phyloP scores from a whole-genome alignment of 2,113 vertebrate genomes.

The Oryzias melastigma region DNA sequence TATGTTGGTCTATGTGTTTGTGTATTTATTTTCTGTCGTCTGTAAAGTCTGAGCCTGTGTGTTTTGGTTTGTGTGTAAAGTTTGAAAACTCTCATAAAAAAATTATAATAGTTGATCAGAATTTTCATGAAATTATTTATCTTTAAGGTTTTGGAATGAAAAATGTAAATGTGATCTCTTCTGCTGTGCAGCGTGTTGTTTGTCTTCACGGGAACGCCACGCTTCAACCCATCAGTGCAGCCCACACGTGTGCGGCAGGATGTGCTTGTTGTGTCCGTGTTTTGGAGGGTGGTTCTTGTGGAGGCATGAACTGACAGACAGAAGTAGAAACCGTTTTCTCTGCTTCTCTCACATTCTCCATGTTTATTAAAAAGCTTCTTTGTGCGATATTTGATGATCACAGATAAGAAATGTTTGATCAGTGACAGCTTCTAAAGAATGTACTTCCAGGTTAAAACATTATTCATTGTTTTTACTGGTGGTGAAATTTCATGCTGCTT shows the following conservation, averaged over 20 bases:
- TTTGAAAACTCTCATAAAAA: too few species aligned
- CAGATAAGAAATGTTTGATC: conserved; percentile 41
- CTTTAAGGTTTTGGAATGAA: too few species aligned
- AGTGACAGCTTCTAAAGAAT: conserved; percentile 14
- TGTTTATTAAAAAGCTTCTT: conserved; percentile 53
- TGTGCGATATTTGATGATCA: conserved; percentile 49
- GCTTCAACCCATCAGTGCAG: conserved; percentile 29
- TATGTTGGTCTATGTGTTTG: too few species aligned
- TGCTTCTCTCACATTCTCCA: conserved; percentile 3
- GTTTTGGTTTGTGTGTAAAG: too few species aligned
- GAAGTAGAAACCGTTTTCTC: conserved; percentile 47
- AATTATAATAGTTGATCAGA: too few species aligned
- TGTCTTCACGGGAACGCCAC: conserved; percentile 27
- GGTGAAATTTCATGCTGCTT: conserved; percentile 43
- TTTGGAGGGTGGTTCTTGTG: neutral
- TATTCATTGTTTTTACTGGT: conserved; percentile 59
- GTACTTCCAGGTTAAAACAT: conserved; percentile 22
- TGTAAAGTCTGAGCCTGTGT: too few species aligned
- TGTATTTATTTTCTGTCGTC: too few species aligned
- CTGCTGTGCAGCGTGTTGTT: neutral
- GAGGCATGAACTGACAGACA: conserved; percentile 16
- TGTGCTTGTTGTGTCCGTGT: conserved; percentile 34
- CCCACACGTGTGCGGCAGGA: conserved; percentile 51
- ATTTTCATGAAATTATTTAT: too few species aligned
- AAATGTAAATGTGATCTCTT: too few species aligned